Percentiles rank a stretch among this genome's conserved stretches.
Conservation (phyloP, 2,888 invertebrate species). For the Ceriagrion tenellum region DNA sequence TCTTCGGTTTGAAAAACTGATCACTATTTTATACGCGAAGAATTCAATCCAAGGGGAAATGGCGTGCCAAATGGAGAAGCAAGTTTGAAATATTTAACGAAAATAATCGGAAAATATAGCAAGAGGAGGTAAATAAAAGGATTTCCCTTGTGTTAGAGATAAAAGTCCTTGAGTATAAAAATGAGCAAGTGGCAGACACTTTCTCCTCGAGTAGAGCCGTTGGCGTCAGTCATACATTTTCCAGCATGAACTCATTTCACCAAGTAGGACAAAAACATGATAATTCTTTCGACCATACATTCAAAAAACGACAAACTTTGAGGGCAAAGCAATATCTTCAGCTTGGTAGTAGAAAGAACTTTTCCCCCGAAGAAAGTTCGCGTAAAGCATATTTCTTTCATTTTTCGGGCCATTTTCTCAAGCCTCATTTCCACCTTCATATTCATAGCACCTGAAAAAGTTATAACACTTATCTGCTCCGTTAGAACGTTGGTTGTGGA, state of each 20-base stretch:
- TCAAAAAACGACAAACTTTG: not conserved
- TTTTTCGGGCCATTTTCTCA: not conserved
- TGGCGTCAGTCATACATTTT: not conserved
- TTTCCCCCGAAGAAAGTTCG: not conserved
- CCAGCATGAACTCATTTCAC: not conserved
- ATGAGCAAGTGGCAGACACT: too few relatives aligned
- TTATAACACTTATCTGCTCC: not conserved
- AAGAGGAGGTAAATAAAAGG: not conserved
- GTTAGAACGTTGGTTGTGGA: not conserved
- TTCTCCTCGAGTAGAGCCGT: not conserved
- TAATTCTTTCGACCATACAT: not conserved
- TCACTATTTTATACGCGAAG: too few relatives aligned
- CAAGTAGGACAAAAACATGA: not conserved
- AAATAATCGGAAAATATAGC: not conserved
- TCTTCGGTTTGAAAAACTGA: too few relatives aligned
- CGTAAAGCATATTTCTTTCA: not conserved
- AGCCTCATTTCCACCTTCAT: not conserved
- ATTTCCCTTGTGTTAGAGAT: too few relatives aligned
- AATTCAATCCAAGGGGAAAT: too few relatives aligned
- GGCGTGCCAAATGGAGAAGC: not conserved
- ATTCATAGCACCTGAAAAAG: not conserved
- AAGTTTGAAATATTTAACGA: not conserved
- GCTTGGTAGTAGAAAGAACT: not conserved
- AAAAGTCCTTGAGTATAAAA: too few relatives aligned
- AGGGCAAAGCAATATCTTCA: not conserved